Base-by-base conservation (phyloP, 2,113 vertebrate genomes). In the Spea bombifrons region DNA sequence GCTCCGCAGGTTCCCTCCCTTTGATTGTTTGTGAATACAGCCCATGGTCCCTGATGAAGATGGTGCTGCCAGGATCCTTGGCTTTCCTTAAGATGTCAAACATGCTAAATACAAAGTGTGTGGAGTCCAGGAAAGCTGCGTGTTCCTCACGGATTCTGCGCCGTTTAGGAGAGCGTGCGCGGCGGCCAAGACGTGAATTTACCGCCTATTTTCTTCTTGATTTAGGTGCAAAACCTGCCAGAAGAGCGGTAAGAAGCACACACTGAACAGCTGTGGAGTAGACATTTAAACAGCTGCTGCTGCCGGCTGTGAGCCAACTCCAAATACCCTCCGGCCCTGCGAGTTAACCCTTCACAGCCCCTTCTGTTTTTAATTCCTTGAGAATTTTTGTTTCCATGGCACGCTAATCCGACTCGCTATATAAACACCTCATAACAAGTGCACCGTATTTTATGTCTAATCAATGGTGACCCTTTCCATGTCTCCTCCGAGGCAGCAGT, bases 201-300 rank as follows among this genome's bases (percentile, higher is more conserved):
- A 68, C 30, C 44, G 63, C 44, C 43, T 68, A 55, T 76, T 76
- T 64, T 17, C 75, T 88, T 89, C 85, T 76, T 87, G 88, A 86
- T 89, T 59, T 88, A 93, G 87, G 86, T 90, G 84, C 82, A 90
- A 89, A 90, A 86, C 84, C 83, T 81, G 57, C 70, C 82, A 76
- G 81, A 82, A 80, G 83, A 80, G 55, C 85, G 86, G 82, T 84
- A 87, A 83, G 83, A 81, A 66, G 83, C 81, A 72, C 73, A 69
- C 84, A 81, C 82, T 81, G 87, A 91, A 88, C 91, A 93, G 92
- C 90, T 93, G 92, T 92, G 88, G 83, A 84, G 88, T 84, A 86
- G 90, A 89, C 87, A 83, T 81, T 75, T 75, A 85, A 88, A 85
- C 92, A 93, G 90, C 92, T 93, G 92, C 87, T 86, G 80, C 86